These are phyloP conservation scores for Drosophila prostipennis DNA, from an alignment of 2,888 invertebrate species.

Conservation along the genomic window DNA sequence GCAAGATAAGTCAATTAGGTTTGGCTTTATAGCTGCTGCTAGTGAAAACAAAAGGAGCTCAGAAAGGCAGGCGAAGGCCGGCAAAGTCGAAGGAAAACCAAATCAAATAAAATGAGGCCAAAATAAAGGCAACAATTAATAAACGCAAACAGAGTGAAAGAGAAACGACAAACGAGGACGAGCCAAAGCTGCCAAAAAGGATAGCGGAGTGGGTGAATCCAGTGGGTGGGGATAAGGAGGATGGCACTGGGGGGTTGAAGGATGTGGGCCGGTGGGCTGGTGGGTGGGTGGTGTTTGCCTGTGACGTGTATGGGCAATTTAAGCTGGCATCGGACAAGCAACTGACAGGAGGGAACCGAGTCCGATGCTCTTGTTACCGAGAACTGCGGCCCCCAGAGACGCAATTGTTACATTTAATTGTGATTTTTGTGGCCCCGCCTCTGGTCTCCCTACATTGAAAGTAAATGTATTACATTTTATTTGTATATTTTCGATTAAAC, in stretches of 20 bases:
- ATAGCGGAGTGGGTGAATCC: background rate
- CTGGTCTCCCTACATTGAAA: conserved; percentile 19
- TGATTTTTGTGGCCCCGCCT: conserved; percentile 66
- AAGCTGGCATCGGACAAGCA: conserved; percentile 78
- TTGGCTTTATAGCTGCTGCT: conserved; percentile 79
- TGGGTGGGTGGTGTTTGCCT: conserved; percentile 28
- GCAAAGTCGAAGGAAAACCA: conserved; percentile 57
- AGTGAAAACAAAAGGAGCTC: conserved; percentile 56
- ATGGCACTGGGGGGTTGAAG: conserved; percentile 1
- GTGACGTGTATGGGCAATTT: conserved; percentile 79
- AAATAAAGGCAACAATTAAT: conserved; percentile 79
- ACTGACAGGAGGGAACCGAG: conserved; percentile 59
- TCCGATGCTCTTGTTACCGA: conserved; percentile 37
- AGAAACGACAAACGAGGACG: conserved; percentile 48
- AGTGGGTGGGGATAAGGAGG: conserved; percentile 3
- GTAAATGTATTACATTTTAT: background rate
- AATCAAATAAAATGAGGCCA: conserved; percentile 80
- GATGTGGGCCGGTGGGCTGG: conserved; percentile 7
- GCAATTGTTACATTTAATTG: conserved; percentile 79
- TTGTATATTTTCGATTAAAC: too few relatives aligned
- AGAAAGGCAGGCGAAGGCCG: conserved; percentile 53
- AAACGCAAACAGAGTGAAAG: conserved; percentile 72
- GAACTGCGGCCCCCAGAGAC: conserved; percentile 70
- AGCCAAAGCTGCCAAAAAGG: conserved; percentile 50
- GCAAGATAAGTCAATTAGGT: conserved; percentile 81